Percentiles rank a stretch among this genome's conserved stretches.
Conservation (phyloP, 2,113 vertebrate species). For the Eptatretus burgeri region DNA sequence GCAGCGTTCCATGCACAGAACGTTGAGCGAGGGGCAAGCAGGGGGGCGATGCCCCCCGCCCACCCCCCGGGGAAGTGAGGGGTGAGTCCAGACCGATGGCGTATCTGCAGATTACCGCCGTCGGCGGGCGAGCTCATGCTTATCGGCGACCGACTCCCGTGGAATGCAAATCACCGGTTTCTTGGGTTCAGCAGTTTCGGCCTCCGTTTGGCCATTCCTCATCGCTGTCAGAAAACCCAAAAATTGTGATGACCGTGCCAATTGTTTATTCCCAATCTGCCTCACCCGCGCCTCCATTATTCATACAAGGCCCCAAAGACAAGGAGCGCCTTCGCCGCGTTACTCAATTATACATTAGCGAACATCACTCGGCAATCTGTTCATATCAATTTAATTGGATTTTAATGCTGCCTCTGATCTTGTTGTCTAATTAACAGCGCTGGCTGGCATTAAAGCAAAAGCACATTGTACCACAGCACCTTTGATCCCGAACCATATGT, state of each 20-base stretch:
- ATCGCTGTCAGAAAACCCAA: conserved; percentile 5
- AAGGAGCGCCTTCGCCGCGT: conserved; percentile 4
- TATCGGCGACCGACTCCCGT: too few relatives aligned
- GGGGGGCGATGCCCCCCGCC: too few relatives aligned
- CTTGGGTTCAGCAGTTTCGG: conserved; percentile 1
- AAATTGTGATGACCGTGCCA: conserved; percentile 3
- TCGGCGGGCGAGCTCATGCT: neutral
- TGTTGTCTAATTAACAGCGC: conserved; percentile 99
- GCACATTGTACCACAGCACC: conserved; percentile 84
- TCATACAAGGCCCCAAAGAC: conserved; percentile 5
- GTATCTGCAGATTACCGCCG: neutral
- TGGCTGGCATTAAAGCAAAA: conserved; percentile 99
- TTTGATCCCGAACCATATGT: conserved; percentile 99
- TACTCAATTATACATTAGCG: conserved; percentile 86
- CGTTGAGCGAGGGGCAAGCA: too few relatives aligned
- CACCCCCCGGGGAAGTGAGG: too few relatives aligned
- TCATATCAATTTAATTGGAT: conserved; percentile 99
- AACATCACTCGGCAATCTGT: conserved; percentile 64
- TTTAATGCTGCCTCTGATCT: conserved; percentile 99
- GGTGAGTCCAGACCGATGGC: too few relatives aligned
- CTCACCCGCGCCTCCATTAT: conserved; percentile 2
- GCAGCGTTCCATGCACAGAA: too few relatives aligned
- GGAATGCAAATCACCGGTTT: conserved; percentile 7
- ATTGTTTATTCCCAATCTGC: conserved; percentile 6
- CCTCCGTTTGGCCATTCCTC: conserved; percentile 2